Percentiles rank a stretch among this genome's conserved stretches.
phyloP scores from a whole-genome alignment of 2,888 invertebrate species.

The Aspidiotus destructor region DNA sequence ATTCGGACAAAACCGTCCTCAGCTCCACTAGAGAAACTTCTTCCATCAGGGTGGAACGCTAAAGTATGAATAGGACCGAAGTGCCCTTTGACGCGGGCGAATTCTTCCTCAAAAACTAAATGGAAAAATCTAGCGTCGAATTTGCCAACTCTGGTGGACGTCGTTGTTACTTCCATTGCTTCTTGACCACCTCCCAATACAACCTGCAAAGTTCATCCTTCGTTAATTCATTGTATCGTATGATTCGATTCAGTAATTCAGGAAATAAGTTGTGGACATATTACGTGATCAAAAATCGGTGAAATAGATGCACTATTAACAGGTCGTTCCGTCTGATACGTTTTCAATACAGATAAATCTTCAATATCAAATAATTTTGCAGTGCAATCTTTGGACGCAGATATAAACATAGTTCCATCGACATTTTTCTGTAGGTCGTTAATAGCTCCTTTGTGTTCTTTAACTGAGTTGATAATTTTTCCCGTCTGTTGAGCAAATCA shows the following conservation, averaged over 20 bases:
- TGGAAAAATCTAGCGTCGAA: constrained; percentile 94
- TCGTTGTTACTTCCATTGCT: constrained; percentile 97
- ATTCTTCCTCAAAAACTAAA: constrained; percentile 91
- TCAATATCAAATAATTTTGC: constrained; percentile 90
- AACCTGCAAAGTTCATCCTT: constrained; percentile 46
- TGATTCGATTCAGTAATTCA: background rate
- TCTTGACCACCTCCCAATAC: constrained; percentile 98
- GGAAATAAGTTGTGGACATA: constrained; percentile 35
- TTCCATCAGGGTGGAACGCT: constrained; percentile 95
- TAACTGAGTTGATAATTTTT: constrained; percentile 64
- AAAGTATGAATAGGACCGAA: constrained; percentile 99
- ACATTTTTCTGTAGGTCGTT: constrained; percentile 94
- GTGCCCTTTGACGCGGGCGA: constrained; percentile 95
- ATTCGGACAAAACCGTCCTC: constrained; percentile 97
- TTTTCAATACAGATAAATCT: constrained; percentile 76
- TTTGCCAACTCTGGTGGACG: constrained; percentile 86
- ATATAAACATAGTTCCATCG: constrained; percentile 90
- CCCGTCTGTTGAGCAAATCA: constrained; percentile 52
- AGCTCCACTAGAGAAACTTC: constrained; percentile 91
- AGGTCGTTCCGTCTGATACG: constrained; percentile 94
- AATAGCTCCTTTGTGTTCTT: constrained; percentile 76
- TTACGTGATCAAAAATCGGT: constrained; percentile 85
- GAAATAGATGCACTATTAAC: constrained; percentile 97
- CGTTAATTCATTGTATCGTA: background rate
- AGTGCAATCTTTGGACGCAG: constrained; percentile 92